Evolutionary conservation across 2,888 invertebrate species (phyloP).

Genomic region (Orgyia antiqua): DNA sequence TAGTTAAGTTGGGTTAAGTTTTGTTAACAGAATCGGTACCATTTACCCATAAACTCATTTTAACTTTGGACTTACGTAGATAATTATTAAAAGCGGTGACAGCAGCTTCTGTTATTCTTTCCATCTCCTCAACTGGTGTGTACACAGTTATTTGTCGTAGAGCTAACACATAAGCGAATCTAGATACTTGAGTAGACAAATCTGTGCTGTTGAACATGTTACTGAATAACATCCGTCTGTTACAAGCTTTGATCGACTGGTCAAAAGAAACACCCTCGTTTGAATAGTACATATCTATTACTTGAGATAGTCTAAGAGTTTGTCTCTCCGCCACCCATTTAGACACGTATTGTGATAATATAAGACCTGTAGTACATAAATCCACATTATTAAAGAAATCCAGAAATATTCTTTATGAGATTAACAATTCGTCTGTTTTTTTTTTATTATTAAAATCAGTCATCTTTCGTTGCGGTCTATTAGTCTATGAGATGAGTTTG

Average conservation of each 20-base stretch:
- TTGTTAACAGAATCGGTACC: no score
- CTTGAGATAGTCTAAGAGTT: conserved; percentile 77
- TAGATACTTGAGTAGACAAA: conserved; percentile 56
- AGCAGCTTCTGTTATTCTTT: conserved; percentile 60
- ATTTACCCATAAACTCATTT: no score
- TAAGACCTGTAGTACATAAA: conserved; percentile 59
- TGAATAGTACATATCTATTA: conserved; percentile 84
- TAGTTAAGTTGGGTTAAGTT: no score
- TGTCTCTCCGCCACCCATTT: conserved; percentile 71
- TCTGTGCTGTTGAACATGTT: conserved; percentile 52
- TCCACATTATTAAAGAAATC: no score
- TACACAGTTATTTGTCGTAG: conserved; percentile 61
- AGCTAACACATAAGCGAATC: conserved; percentile 62
- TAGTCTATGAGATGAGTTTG: no score
- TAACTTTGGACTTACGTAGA: conserved; percentile 75
- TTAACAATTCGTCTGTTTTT: no score
- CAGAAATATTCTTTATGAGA: no score
- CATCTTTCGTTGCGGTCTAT: no score
- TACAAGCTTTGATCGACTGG: conserved; percentile 75
- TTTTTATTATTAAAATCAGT: no score
- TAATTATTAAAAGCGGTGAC: conserved; percentile 69
- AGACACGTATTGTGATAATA: conserved; percentile 70
- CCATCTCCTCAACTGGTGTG: conserved; percentile 62
- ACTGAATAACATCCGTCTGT: conserved; percentile 65
- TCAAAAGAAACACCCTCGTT: conserved; percentile 79